Conservation (phyloP, 2,797 vertebrate species). For the Alauda arvensis region DNA sequence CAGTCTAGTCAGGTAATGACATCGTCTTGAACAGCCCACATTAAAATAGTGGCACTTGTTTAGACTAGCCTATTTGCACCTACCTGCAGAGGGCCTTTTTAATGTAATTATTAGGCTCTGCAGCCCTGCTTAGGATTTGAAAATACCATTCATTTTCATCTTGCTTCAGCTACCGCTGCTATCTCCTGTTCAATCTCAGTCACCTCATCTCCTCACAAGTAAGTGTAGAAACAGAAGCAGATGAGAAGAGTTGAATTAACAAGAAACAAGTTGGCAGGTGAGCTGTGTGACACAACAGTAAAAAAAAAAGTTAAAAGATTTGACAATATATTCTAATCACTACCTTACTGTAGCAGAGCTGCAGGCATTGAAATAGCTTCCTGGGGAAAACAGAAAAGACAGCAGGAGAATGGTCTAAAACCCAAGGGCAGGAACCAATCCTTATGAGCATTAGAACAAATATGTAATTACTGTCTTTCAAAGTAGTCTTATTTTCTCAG, state of each 20-base stretch:
- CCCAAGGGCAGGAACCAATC: conserved; percentile 18
- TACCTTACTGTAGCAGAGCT: conserved; percentile 69
- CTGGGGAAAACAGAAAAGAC: conserved; percentile 58
- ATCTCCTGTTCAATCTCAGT: conserved; percentile 59
- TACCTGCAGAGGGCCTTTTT: conserved; percentile 83
- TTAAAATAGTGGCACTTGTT: conserved; percentile 78
- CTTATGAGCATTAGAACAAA: conserved; percentile 22
- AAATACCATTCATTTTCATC: conserved; percentile 82
- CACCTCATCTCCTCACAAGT: conserved; percentile 70
- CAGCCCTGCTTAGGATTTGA: conserved; percentile 74
- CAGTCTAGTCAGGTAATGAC: conserved; percentile 78
- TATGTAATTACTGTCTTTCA: conserved; percentile 17
- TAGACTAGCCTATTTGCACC: conserved; percentile 85
- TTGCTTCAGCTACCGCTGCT: conserved; percentile 71
- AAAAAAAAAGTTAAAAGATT: conserved; percentile 48
- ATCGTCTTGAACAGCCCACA: conserved; percentile 72
- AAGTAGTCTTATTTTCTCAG: background rate
- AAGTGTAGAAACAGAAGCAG: conserved; percentile 67
- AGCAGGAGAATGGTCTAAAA: conserved; percentile 43
- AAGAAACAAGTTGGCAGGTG: conserved; percentile 78
- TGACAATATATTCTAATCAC: conserved; percentile 85
- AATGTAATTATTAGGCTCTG: conserved; percentile 82
- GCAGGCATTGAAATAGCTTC: conserved; percentile 62
- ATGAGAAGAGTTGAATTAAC: conserved; percentile 75
- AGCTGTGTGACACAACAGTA: conserved; percentile 72